Percentiles rank a stretch among this genome's conserved stretches.
Evolutionary conservation across 2,888 invertebrate species (phyloP).

Genomic region (Ganaspis brasiliensis): DNA sequence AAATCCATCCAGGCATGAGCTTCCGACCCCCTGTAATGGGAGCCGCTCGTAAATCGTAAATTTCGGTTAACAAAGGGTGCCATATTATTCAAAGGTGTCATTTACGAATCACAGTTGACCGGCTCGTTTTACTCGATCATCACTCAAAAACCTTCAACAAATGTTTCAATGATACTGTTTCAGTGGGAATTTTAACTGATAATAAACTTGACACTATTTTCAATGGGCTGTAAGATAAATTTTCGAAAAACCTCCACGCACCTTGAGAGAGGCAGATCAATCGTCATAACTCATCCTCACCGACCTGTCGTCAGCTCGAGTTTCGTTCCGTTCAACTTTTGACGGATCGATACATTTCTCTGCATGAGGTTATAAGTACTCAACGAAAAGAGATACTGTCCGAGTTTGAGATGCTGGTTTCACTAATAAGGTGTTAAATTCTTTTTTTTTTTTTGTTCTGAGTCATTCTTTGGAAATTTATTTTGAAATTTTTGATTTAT

Average conservation of each 20-base stretch:
- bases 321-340: slow-evolving; percentile 8
- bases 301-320: slow-evolving; percentile 62
- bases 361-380: slow-evolving; percentile 26
- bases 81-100: slow-evolving; percentile 10
- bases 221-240: too few species aligned
- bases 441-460: background rate
- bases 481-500: too few species aligned
- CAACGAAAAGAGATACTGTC: background rate
- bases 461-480: too few species aligned
- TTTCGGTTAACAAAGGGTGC: slow-evolving; percentile 12
- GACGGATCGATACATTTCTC: slow-evolving; percentile 16
- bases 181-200: background rate
- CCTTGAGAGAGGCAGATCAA: slow-evolving; percentile 45
- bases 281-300: slow-evolving; percentile 70
- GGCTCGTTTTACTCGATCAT: slow-evolving; percentile 64
- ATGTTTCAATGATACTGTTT: slow-evolving; percentile 69
- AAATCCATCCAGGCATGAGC: slow-evolving; percentile 27
- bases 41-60: slow-evolving; percentile 37
- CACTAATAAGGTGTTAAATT: slow-evolving; percentile 5
- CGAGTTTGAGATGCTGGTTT: slow-evolving; percentile 5
- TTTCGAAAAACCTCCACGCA: too few species aligned
- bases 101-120: background rate
- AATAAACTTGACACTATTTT: background rate
- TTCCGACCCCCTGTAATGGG: slow-evolving; percentile 37
- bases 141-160: slow-evolving; percentile 71